Conservation (phyloP, 2,113 vertebrate genomes). For the Elgaria multicarinata region DNA sequence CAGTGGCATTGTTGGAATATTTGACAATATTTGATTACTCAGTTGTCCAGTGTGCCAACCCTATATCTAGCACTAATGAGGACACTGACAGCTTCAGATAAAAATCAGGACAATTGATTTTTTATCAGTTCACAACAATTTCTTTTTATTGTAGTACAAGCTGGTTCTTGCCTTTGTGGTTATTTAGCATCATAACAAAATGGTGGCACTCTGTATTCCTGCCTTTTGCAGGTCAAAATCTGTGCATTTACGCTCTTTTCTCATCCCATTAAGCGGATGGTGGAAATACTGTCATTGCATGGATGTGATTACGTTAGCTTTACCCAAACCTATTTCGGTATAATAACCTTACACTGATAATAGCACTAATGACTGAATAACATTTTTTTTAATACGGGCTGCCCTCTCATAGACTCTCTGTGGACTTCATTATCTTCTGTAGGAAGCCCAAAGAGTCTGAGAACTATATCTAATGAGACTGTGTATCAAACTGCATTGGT, state of each 20-base stretch:
- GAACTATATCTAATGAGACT: slow-evolving; percentile 36
- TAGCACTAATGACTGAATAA: slow-evolving; percentile 48
- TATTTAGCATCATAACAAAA: neutral
- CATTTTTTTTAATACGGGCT: slow-evolving; percentile 48
- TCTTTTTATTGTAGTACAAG: slow-evolving; percentile 11
- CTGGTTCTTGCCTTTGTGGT: neutral
- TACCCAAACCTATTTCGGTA: slow-evolving; percentile 21
- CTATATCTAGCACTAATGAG: neutral
- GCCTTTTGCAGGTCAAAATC: slow-evolving; percentile 3
- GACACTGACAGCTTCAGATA: neutral
- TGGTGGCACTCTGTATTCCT: slow-evolving; percentile 69
- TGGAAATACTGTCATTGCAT: slow-evolving; percentile 62
- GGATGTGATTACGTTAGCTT: slow-evolving; percentile 66
- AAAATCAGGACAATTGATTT: slow-evolving; percentile 24
- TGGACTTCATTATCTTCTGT: slow-evolving; percentile 40
- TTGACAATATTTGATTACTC: neutral
- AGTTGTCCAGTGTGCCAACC: neutral
- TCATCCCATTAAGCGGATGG: slow-evolving; percentile 42
- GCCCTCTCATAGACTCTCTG: slow-evolving; percentile 55
- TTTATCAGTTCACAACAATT: neutral
- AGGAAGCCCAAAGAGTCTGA: slow-evolving; percentile 30
- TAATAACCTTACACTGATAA: slow-evolving; percentile 3
- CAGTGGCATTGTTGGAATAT: neutral
- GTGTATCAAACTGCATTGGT: slow-evolving; percentile 20
- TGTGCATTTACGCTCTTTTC: slow-evolving; percentile 34